Conservation (phyloP, 1,140 invertebrate genomes). For the Halesus radiatus region DNA sequence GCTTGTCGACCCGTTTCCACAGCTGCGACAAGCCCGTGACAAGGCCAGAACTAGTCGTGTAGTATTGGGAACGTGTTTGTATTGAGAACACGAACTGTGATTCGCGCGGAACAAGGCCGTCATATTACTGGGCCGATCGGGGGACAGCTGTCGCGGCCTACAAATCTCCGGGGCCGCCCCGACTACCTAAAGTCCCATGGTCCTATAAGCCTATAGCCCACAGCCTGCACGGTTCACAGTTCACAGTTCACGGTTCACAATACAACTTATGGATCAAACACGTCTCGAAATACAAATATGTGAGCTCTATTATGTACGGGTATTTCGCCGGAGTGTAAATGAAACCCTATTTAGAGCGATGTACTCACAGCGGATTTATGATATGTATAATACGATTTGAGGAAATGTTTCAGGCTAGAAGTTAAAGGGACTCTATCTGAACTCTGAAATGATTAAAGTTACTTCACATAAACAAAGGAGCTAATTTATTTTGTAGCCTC, state of each 20-base stretch:
- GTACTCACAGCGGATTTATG: no score
- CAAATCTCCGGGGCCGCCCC: neutral
- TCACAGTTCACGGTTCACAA: neutral
- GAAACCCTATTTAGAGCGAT: no score
- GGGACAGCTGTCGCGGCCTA: conserved; percentile 3
- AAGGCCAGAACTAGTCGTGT: neutral
- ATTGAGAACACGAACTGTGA: neutral
- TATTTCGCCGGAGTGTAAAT: no score
- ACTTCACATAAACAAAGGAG: no score
- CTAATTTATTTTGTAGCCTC: no score
- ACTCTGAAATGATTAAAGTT: no score
- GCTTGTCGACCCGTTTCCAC: conserved; percentile 14
- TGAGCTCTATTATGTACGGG: neutral
- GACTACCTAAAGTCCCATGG: neutral
- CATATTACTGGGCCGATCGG: conserved; percentile 7
- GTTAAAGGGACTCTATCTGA: no score
- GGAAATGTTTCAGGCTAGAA: no score
- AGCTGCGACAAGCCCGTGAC: neutral
- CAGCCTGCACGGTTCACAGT: conserved; percentile 1
- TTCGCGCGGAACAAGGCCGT: conserved; percentile 16
- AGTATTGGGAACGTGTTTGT: neutral
- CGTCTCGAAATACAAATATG: neutral
- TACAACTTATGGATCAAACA: conserved; percentile 5
- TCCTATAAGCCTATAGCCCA: neutral
- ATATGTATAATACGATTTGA: no score